phyloP scores from a whole-genome alignment of 2,113 vertebrate genomes.

The Pampusana beccarii region DNA sequence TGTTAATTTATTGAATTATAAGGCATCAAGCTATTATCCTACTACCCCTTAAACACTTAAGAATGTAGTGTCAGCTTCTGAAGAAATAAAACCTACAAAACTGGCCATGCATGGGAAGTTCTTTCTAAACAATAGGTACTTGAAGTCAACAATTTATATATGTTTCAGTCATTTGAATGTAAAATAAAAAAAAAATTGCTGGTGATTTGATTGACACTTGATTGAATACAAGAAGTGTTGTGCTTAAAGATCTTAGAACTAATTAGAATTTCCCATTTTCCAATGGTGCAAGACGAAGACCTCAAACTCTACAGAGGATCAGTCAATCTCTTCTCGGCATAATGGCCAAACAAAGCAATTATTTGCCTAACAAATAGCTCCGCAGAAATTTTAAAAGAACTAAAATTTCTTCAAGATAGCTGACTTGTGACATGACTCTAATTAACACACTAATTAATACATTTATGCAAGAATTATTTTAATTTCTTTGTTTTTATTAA shows the following conservation, averaged over 20 bases:
- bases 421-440: not conserved
- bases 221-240: not conserved
- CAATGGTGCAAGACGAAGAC: not conserved
- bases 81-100: not conserved
- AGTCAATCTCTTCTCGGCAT: not conserved
- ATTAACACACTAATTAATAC: not conserved
- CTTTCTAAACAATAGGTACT: not conserved
- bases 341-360: not conserved
- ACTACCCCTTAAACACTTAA: not conserved
- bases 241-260: not conserved
- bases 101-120: not conserved
- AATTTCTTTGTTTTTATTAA: not conserved
- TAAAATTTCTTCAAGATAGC: not conserved
- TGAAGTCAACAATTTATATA: not conserved
- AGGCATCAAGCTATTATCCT: not conserved
- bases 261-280: not conserved
- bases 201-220: not conserved
- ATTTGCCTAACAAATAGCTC: not conserved
- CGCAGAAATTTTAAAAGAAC: not conserved
- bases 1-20: not conserved
- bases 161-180: not conserved
- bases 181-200: not conserved
- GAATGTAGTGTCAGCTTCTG: not conserved
- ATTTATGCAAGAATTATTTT: not conserved
- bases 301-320: not conserved